Percentiles rank a stretch among this genome's conserved stretches.
Conservation (phyloP, 1,140 invertebrate species). For the Wasmannia auropunctata region DNA sequence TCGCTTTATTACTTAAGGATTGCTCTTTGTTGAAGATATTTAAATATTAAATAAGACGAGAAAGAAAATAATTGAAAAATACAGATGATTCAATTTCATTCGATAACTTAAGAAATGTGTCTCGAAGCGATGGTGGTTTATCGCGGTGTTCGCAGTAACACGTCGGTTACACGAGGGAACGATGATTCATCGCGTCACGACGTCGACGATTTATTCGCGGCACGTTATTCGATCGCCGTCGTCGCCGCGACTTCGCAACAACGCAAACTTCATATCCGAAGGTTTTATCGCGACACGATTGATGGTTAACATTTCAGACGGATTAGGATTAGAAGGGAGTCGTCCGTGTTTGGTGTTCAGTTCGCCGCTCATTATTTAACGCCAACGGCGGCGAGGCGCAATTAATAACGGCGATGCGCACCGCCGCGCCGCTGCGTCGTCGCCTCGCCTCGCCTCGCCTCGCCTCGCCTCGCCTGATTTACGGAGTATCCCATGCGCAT, state of each 20-base stretch:
- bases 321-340: conserved; percentile 48
- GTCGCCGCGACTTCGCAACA: conserved; percentile 19
- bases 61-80: background rate
- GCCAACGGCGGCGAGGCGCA: conserved; percentile 24
- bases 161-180: background rate
- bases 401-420: conserved; percentile 42
- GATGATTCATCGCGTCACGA: conserved; percentile 39
- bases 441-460: conserved; percentile 14
- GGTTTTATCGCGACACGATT: conserved; percentile 45
- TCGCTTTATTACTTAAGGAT: background rate
- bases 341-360: conserved; percentile 18
- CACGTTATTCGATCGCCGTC: background rate
- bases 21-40: background rate
- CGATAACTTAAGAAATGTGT: background rate
- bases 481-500: conserved; percentile 42
- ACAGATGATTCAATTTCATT: too few species aligned
- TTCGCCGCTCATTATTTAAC: conserved; percentile 54
- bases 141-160: background rate
- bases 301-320: conserved; percentile 45
- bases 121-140: background rate
- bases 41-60: background rate
- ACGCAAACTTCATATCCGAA: background rate
- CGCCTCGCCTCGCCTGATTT: conserved; percentile 46
- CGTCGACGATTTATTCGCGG: conserved; percentile 35
- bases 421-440: conserved; percentile 1